These are phyloP conservation scores for Oreochromis grahami DNA, from an alignment of 2,797 vertebrate species.

Conservation along the genomic window DNA sequence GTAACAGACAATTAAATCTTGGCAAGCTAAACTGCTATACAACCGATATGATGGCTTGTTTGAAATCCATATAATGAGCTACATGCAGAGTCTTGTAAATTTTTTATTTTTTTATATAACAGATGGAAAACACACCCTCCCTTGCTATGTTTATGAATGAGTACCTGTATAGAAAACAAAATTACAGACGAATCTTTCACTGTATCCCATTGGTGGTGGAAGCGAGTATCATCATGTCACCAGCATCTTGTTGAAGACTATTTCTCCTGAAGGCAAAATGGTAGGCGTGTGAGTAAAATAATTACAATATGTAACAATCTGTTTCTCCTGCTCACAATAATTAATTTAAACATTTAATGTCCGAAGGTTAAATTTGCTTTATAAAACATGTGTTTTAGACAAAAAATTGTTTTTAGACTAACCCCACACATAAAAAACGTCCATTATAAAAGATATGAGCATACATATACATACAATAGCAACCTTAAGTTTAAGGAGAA, in stretches of 20 bases:
- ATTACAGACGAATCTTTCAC: neutral
- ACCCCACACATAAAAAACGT: neutral
- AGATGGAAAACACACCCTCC: neutral
- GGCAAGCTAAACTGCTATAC: conserved; percentile 19
- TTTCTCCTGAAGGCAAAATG: conserved; percentile 12
- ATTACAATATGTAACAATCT: conserved; percentile 21
- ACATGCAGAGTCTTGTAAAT: conserved; percentile 1
- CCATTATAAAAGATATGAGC: neutral
- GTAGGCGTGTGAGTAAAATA: conserved; percentile 21
- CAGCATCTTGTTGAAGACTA: conserved; percentile 1
- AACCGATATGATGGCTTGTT: conserved; percentile 27
- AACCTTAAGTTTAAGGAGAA: neutral
- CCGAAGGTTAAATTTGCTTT: neutral
- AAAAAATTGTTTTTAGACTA: neutral
- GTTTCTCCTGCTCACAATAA: conserved; percentile 14
- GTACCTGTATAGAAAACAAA: neutral
- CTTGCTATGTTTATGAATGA: neutral
- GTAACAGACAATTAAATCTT: conserved; percentile 57
- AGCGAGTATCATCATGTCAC: neutral
- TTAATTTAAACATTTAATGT: neutral
- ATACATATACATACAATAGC: neutral
- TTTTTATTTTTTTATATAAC: neutral
- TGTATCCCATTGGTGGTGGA: neutral
- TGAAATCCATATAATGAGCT: conserved; percentile 43
- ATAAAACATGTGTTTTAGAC: neutral